Evolutionary conservation across 2,888 invertebrate genomes (phyloP).

Genomic region (Vanessa cardui): DNA sequence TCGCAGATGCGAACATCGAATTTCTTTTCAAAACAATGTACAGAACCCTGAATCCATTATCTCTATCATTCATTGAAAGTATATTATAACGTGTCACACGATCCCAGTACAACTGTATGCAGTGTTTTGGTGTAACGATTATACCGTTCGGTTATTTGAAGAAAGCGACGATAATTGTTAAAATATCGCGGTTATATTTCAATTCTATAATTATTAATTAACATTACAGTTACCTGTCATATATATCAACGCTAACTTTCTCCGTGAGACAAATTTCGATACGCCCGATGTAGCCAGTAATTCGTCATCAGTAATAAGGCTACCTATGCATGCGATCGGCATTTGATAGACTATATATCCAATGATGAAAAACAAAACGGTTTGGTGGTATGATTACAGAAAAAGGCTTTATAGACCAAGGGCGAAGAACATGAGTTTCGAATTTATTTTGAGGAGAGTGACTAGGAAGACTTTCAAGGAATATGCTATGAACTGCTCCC

Average conservation of each 20-base stretch:
- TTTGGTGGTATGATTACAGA: constrained; percentile 54
- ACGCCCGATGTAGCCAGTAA: neutral
- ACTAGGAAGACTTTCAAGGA: constrained; percentile 58
- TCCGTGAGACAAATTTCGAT: too few species aligned
- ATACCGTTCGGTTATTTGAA: neutral
- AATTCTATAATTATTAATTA: too few species aligned
- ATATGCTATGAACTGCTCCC: constrained; percentile 53
- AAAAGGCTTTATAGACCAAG: constrained; percentile 38
- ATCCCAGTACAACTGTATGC: neutral
- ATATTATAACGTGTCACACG: constrained; percentile 4
- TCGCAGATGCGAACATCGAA: too few species aligned
- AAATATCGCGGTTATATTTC: too few species aligned
- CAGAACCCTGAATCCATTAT: neutral
- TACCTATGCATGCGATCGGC: too few species aligned
- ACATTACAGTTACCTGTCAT: too few species aligned
- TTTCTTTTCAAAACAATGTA: neutral
- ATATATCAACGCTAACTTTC: too few species aligned
- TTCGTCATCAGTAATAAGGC: neutral
- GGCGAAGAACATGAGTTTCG: constrained; percentile 46
- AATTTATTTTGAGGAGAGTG: constrained; percentile 63
- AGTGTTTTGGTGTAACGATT: neutral
- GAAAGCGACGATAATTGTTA: neutral
- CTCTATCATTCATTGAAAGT: neutral
- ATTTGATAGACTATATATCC: too few species aligned
- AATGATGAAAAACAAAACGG: constrained; percentile 27